Evolutionary conservation across 2,888 invertebrate genomes (phyloP), one percentile per base, ranked within the genome.

Genomic region (Dryobotodes eremita): DNA sequence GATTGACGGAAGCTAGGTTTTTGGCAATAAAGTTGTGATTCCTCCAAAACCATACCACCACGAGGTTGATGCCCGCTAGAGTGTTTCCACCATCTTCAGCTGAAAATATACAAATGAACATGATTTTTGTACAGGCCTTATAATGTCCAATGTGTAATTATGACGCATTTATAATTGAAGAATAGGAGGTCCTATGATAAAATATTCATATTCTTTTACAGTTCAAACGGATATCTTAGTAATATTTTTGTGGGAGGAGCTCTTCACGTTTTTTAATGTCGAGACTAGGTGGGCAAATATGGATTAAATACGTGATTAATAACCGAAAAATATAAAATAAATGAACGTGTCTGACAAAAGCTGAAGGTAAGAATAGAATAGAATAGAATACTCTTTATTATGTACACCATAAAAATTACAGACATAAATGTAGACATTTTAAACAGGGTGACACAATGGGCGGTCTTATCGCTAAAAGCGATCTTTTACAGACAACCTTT

Each of bases 21-120:
- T 81, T 77, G 0, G 94, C 94, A 8, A 94, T 90, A 2, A 87
- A 78, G 72, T 94, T 94, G 83, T 94, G 94, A 11, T 90, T 86
- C 6, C 94, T 89, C 92, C 92, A 94, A 73, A 91, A 90, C 93
- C 92, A 94, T 31, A 94, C 81, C 2, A 86, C 73, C 36, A 92
- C 31, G 0, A 94, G 61, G 72, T 94, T 94, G 36, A 91, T 87
- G 11, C 92, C 90, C 4, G 88, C 87, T 42, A 94, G 57, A 1
- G 90, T 89, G 62, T 94, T 94, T 0, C 86, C 78, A 11, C 90
- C 91, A 8, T 89, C 90, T 46, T 92, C 93, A 72, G 93, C 94
- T 94, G 77, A 8, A 86, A 88, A 7, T 13, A 15, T 2, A 15
- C 0, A 50, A 17, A 15, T 1, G 0, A 8, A 31, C 0, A 0